These are phyloP conservation scores for Balaenoptera acutorostrata DNA, from an alignment of 2,113 vertebrate species.

Conservation along the genomic window DNA sequence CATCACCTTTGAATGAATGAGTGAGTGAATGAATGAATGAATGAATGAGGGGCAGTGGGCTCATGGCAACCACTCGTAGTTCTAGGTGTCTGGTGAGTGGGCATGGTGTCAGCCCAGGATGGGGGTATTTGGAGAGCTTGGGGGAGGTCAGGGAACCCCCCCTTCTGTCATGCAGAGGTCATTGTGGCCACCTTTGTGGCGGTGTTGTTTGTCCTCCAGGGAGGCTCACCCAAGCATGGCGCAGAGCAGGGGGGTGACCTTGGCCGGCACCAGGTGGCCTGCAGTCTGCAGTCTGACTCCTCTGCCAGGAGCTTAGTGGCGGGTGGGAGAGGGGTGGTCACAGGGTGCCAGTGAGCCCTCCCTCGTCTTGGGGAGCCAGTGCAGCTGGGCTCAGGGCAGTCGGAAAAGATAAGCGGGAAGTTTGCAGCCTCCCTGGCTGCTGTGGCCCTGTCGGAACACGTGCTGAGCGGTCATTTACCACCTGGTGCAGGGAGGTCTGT, in stretches of 20 bases:
- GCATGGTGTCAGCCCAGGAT: background rate
- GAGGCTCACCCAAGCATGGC: rapidly evolving
- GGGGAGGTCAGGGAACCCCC: background rate
- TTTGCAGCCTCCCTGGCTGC: background rate
- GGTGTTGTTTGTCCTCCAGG: rapidly evolving
- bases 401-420: background rate
- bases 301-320: background rate
- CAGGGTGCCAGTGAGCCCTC: background rate
- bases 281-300: background rate
- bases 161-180: background rate
- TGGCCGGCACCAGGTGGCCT: background rate
- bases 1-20: background rate
- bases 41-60: background rate
- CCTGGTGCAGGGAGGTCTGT: background rate
- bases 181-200: rapidly evolving
- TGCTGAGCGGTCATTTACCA: background rate
- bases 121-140: background rate
- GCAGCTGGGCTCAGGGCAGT: background rate
- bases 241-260: background rate
- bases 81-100: background rate
- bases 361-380: background rate
- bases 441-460: background rate
- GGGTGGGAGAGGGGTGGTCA: rapidly evolving
- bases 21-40: background rate
- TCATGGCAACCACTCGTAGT: rapidly evolving